These are phyloP conservation scores for Amphipoea lucens DNA, from an alignment of 2,888 invertebrate genomes.

Conservation along the genomic window DNA sequence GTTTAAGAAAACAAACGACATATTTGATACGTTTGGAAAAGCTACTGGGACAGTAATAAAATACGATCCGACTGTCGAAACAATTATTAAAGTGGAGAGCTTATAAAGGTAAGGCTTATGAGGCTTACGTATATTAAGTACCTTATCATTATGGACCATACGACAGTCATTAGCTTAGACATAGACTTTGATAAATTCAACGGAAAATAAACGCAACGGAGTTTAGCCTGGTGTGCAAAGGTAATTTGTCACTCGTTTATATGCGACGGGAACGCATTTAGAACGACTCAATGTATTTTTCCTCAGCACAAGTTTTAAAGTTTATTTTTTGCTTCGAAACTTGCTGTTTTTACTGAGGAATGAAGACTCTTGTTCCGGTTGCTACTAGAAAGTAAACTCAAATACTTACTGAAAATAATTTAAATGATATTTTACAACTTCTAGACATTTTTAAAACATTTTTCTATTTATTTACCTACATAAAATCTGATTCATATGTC, in stretches of 20 bases:
- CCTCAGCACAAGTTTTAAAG: neutral
- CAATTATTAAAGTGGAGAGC: neutral
- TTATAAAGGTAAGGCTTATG: no score
- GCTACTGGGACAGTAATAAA: no score
- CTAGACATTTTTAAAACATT: neutral
- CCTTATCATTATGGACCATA: neutral
- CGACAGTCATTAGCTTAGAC: conserved; percentile 28
- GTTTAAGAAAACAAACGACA: no score
- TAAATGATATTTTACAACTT: neutral
- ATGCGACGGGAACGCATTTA: conserved; percentile 38
- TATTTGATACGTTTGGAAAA: no score
- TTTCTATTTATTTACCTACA: neutral
- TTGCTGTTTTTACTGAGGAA: conserved; percentile 14
- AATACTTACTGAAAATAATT: neutral
- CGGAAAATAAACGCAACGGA: conserved; percentile 25
- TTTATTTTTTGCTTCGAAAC: conserved; percentile 4
- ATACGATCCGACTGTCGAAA: no score
- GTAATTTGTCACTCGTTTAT: conserved; percentile 51
- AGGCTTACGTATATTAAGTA: neutral
- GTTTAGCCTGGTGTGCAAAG: conserved; percentile 8
- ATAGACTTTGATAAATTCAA: conserved; percentile 37
- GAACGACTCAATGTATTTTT: conserved; percentile 21
- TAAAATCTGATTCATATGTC: conserved; percentile 13
- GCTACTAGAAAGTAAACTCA: neutral
- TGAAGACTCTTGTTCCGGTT: conserved; percentile 21